Base-by-base conservation (phyloP, 2,888 invertebrate species). In the Dexiosoma caninum region DNA sequence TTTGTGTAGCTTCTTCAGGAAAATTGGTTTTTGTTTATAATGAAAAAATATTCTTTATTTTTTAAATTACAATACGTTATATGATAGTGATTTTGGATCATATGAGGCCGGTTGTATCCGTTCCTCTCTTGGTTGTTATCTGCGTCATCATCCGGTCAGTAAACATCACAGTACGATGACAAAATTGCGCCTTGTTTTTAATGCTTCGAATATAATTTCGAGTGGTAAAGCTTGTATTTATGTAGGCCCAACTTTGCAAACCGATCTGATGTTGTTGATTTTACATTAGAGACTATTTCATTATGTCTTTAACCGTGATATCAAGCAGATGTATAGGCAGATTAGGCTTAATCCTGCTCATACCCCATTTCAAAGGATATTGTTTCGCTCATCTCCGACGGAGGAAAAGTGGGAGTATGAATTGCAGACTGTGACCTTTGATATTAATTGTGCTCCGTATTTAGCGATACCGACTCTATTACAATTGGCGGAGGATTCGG, bases 71-170 rank as follows among this genome's bases (percentile, higher is more conserved):
- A n/a, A n/a, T n/a, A n/a, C n/a, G n/a, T n/a, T n/a, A n/a, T n/a
- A n/a, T n/a, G n/a, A n/a, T n/a, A n/a, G n/a, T n/a, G n/a, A n/a
- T n/a, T n/a, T n/a, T n/a, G n/a, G n/a, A n/a, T n/a, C n/a, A n/a
- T n/a, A n/a, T n/a, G n/a, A n/a, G n/a, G n/a, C n/a, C n/a, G n/a
- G n/a, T n/a, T n/a, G n/a, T n/a, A n/a, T n/a, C n/a, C n/a, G n/a
- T n/a, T n/a, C n/a, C n/a, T n/a, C n/a, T n/a, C n/a, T n/a, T n/a
- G n/a, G 60, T 27, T 60, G 42, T 27, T 60, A 42, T 60, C 10
- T 60, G 27, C 60, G 42, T 4, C 60, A 60, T 60, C 60, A 60
- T 27, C 42, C 27, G 0, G 60, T 42, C 10, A 42, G 42, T 10
- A 60, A 60, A 3, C 42, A 42, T 3, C 27, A 60, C 8, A 59